A percentile compares a stretch with the other conserved stretches of the same genome.
Conservation (phyloP, 2,113 vertebrate species). For the Myotis yumanensis region DNA sequence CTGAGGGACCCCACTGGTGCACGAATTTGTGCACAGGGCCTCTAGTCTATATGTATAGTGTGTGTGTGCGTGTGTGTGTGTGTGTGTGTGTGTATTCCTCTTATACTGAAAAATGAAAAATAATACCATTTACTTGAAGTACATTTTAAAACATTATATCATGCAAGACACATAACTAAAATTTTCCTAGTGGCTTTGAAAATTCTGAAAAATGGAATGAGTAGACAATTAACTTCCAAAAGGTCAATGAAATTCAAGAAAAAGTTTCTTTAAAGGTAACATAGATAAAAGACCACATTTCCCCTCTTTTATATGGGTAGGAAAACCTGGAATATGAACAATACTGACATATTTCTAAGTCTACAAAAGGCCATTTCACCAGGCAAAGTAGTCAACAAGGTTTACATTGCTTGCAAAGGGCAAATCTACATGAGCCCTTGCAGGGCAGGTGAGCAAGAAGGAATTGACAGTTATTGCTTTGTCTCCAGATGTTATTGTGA, state of each 20-base stretch:
- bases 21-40: too few species aligned
- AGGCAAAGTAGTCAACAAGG: constrained; percentile 13
- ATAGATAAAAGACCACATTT: constrained; percentile 56
- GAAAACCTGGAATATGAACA: constrained; percentile 41
- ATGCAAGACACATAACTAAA: constrained; percentile 9
- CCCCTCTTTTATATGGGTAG: constrained; percentile 50
- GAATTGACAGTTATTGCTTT: background rate
- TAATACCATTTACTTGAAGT: background rate
- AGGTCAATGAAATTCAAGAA: constrained; percentile 72
- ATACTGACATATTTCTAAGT: constrained; percentile 63
- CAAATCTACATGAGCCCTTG: constrained; percentile 30
- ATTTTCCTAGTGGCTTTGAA: constrained; percentile 25
- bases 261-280: constrained; percentile 56
- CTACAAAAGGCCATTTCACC: constrained; percentile 58
- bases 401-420: constrained; percentile 56
- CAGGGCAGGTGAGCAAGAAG: background rate
- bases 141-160: constrained; percentile 14
- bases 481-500: constrained; percentile 22
- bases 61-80: too few species aligned
- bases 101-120: background rate
- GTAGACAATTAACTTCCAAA: constrained; percentile 63
- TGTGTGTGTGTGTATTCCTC: background rate
- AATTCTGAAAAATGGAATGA: constrained; percentile 50
- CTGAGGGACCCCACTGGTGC: too few species aligned
- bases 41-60: too few species aligned